Evolutionary conservation across 2,888 invertebrate genomes (phyloP), one percentile per base, ranked within the genome.

Genomic region (Diplolepis rosae): DNA sequence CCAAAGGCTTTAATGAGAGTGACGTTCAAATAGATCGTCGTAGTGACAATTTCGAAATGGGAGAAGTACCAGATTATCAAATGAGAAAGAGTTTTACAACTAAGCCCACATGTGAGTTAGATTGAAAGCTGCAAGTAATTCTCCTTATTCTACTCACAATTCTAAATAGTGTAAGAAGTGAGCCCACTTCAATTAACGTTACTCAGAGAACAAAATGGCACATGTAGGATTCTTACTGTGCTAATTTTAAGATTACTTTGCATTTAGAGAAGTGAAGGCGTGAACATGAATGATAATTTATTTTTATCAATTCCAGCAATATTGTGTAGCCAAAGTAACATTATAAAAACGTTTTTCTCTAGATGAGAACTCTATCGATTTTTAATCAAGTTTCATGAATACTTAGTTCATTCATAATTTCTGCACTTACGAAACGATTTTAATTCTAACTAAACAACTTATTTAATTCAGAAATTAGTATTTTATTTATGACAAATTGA

Each of bases 1-100:
- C 27, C 61, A 61, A 61, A 1, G 39, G n/a, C 22, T 61, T 39
- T 61, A 27, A 61, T 56, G 35, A 56, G 56, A 56, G 35, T 56
- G 56, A 61, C 56, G 35, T 35, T 56, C 32, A 39, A 39, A 61
- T 22, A 61, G 32, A 35, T 56, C 28, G 28, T 5, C 52, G 15
- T 13, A 13, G 35, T 61, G 39, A 39, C 24, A n/a, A 27, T 61
- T 61, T 61, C 61, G 61, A 24, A 61, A 61, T 61, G 24, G n/a
- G 24, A 61, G 39, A 61, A 24, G n/a, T 39, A 61, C 22, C 56
- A 61, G 39, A 61, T 61, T n/a, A 27, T 39, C 7, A 9, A 61
- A 22, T 61, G 39, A n/a, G 39, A 61, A 61, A 22, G 39, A 61
- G 61, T 15, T 39, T 24, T 39, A 24, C 35, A 39, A 27, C 61